A percentile compares a stretch with the other conserved stretches of the same genome.
These are phyloP conservation scores for Melanotaenia parkinsoni DNA, from an alignment of 2,797 vertebrate genomes.

Conservation along the genomic window DNA sequence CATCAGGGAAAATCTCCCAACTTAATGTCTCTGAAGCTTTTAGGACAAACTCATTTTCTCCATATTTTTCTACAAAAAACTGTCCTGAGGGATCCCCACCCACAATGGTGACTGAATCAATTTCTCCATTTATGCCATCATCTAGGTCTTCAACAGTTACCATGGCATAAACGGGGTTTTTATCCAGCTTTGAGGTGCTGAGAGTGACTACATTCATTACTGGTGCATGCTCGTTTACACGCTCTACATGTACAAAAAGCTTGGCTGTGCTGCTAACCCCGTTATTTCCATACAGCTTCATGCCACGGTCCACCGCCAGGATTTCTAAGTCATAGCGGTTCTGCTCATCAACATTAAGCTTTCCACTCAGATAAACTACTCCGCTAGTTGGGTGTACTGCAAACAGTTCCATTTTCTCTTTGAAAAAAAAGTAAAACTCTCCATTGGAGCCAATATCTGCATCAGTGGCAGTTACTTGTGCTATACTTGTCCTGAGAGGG, in stretches of 20 bases:
- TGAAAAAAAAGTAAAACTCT: conserved; percentile 99
- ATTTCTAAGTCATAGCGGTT: conserved; percentile 93
- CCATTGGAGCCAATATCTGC: conserved; percentile 98
- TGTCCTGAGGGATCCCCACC: conserved; percentile 88
- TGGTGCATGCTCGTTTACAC: conserved; percentile 91
- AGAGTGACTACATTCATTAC: conserved; percentile 86
- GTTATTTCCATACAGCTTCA: conserved; percentile 98
- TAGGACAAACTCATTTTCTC: conserved; percentile 87
- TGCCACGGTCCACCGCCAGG: conserved; percentile 95
- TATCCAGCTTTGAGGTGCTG: conserved; percentile 83
- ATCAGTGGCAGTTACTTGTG: conserved; percentile 97
- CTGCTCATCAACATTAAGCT: conserved; percentile 90
- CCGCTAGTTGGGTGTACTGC: conserved; percentile 96
- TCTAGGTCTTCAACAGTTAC: conserved; percentile 90
- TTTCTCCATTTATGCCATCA: conserved; percentile 92
- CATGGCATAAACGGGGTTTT: conserved; percentile 88
- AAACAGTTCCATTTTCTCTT: conserved; percentile 93
- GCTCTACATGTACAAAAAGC: conserved; percentile 95
- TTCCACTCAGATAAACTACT: conserved; percentile 93
- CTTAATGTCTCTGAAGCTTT: conserved; percentile 86
- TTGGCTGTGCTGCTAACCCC: conserved; percentile 98
- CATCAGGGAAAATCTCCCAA: conserved; percentile 88
- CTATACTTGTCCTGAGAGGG: conserved; percentile 95
- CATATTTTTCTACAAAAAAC: conserved; percentile 87
- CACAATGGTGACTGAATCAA: conserved; percentile 90